phyloP scores from a whole-genome alignment of 2,888 invertebrate species.

The Phorcus lineatus region DNA sequence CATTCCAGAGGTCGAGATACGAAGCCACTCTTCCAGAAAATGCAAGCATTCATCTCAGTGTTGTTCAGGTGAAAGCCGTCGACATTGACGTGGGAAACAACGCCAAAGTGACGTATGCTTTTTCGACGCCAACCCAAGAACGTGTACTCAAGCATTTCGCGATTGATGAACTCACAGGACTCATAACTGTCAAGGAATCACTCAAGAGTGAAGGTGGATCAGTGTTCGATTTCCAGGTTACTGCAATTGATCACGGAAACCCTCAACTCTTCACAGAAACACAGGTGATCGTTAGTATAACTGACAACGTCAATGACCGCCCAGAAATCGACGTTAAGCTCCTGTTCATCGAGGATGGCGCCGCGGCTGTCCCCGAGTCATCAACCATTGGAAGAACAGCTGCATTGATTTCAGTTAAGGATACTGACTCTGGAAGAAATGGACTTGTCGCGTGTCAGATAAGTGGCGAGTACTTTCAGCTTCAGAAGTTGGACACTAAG shows the following conservation, averaged over 20 bases:
- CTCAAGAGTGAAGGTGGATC: constrained; percentile 39
- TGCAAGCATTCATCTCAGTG: constrained; percentile 17
- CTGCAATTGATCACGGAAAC: constrained; percentile 39
- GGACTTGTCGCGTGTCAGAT: constrained; percentile 36
- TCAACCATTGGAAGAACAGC: constrained; percentile 35
- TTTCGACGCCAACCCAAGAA: constrained; percentile 27
- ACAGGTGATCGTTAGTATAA: constrained; percentile 31
- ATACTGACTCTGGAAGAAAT: constrained; percentile 40
- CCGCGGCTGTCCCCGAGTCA: constrained; percentile 38
- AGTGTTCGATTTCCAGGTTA: constrained; percentile 35
- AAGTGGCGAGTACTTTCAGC: constrained; percentile 32
- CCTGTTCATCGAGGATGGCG: constrained; percentile 28
- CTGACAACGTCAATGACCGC: constrained; percentile 42
- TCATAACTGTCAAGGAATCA: constrained; percentile 27
- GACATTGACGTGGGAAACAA: constrained; percentile 42
- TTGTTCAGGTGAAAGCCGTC: constrained; percentile 36
- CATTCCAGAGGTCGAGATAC: constrained; percentile 30
- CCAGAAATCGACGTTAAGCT: constrained; percentile 37
- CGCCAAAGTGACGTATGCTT: constrained; percentile 34
- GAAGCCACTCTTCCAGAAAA: constrained; percentile 32
- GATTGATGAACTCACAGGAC: constrained; percentile 34
- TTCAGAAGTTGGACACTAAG: constrained; percentile 29
- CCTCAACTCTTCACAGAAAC: constrained; percentile 33
- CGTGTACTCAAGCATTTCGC: constrained; percentile 31
- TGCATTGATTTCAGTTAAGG: constrained; percentile 37